Percentiles rank a stretch among this genome's conserved stretches.
These are phyloP conservation scores for Toxotes lorentzi DNA, from an alignment of 2,797 vertebrate genomes.

Conservation along the genomic window DNA sequence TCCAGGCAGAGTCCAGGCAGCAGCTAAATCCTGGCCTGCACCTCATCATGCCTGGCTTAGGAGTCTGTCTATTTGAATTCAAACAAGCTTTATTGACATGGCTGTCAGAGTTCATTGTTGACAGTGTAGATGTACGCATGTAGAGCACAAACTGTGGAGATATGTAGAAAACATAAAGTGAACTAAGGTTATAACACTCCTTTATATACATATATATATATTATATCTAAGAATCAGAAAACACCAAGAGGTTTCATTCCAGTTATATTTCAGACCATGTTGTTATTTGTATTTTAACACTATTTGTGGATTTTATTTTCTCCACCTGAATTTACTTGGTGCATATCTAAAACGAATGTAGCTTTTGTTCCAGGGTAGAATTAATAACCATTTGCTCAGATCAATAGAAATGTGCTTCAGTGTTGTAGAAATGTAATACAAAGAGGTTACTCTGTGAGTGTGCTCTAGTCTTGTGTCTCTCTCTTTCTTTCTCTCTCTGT, in stretches of 20 bases:
- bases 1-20: constrained; percentile 54
- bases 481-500: constrained; percentile 24
- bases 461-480: constrained; percentile 27
- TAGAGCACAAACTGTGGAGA: neutral
- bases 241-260: neutral
- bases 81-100: constrained; percentile 34
- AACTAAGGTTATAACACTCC: too few species aligned
- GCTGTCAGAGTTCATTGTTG: neutral
- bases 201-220: too few species aligned
- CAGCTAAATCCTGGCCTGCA: constrained; percentile 55
- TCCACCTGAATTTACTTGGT: neutral
- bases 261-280: neutral
- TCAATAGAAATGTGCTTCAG: constrained; percentile 15
- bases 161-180: neutral
- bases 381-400: constrained; percentile 7
- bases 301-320: neutral
- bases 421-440: constrained; percentile 17
- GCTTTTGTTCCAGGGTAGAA: constrained; percentile 3
- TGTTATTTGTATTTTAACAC: neutral
- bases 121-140: neutral
- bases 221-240: too few species aligned
- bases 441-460: constrained; percentile 36
- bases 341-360: neutral
- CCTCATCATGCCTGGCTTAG: constrained; percentile 9
- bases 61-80: constrained; percentile 28